phyloP scores from a whole-genome alignment of 2,888 invertebrate genomes.

The Acronicta psi region DNA sequence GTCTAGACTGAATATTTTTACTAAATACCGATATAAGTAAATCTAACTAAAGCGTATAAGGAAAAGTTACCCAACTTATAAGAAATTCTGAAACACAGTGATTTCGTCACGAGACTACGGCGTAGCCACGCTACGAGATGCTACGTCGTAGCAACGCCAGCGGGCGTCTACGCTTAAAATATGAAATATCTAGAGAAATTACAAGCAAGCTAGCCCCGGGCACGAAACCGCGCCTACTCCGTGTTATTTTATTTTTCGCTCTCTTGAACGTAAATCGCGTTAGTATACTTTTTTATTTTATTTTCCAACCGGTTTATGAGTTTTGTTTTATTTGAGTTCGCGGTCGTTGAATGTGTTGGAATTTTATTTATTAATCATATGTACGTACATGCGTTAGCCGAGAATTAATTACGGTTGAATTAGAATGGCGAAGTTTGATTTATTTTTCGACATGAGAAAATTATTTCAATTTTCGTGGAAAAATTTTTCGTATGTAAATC shows the following conservation, averaged over 20 bases:
- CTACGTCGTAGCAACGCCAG: slow-evolving; percentile 79
- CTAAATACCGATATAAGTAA: slow-evolving; percentile 1
- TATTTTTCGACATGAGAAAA: slow-evolving; percentile 6
- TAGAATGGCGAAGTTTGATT: slow-evolving; percentile 17
- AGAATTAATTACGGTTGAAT: slow-evolving; percentile 49
- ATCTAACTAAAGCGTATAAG: not conserved
- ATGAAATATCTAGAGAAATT: slow-evolving; percentile 86
- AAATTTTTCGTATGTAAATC: not conserved
- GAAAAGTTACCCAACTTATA: slow-evolving; percentile 30
- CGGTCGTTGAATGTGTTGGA: slow-evolving; percentile 56
- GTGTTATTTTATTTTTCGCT: slow-evolving; percentile 87
- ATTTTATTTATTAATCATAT: slow-evolving; percentile 60
- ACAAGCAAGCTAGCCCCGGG: slow-evolving; percentile 76
- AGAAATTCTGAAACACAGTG: slow-evolving; percentile 53
- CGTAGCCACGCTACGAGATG: slow-evolving; percentile 72
- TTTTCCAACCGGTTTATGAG: slow-evolving; percentile 70
- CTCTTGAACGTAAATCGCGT: slow-evolving; percentile 77
- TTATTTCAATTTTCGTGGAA: slow-evolving; percentile 3
- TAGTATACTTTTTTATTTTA: slow-evolving; percentile 62
- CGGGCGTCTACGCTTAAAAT: slow-evolving; percentile 80
- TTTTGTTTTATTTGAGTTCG: slow-evolving; percentile 66
- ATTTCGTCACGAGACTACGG: slow-evolving; percentile 63
- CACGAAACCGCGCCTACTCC: slow-evolving; percentile 82
- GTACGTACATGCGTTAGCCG: slow-evolving; percentile 45
- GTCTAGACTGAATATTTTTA: slow-evolving; percentile 11